Conservation (phyloP, 2,888 invertebrate species). For the Nephrotoma guestfalica region DNA sequence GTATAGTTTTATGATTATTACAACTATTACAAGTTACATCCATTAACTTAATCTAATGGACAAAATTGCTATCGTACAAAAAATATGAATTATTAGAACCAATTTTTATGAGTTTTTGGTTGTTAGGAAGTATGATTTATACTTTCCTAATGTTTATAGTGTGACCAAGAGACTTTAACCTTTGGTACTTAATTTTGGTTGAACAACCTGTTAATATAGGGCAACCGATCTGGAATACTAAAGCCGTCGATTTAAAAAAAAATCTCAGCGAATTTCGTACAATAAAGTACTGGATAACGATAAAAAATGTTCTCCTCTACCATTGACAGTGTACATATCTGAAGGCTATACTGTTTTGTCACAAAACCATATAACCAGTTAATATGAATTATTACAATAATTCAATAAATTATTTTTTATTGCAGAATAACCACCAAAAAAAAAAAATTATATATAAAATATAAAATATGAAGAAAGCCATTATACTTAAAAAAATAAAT, state of each 20-base stretch:
- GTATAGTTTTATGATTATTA: background rate
- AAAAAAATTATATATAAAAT: background rate
- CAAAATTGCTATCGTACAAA: background rate
- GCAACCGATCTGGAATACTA: too few species aligned
- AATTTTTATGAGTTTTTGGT: background rate
- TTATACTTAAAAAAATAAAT: background rate
- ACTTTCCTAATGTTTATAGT: background rate
- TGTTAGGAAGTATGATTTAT: background rate
- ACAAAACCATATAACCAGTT: background rate
- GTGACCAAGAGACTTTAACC: background rate
- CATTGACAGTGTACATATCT: background rate
- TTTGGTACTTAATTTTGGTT: background rate
- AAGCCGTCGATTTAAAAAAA: background rate
- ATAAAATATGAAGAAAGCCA: background rate
- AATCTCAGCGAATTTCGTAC: too few species aligned
- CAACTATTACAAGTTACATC: background rate
- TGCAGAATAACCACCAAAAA: background rate
- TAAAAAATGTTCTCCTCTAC: background rate
- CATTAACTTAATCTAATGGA: background rate
- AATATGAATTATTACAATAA: background rate
- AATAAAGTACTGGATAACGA: background rate
- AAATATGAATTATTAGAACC: background rate
- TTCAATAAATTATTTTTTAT: background rate
- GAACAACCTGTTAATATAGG: background rate
- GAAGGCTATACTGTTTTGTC: background rate